A percentile compares a stretch with the other conserved stretches of the same genome.
Evolutionary conservation across 2,888 invertebrate species (phyloP).

Genomic region (Caenorhabditis angaria): DNA sequence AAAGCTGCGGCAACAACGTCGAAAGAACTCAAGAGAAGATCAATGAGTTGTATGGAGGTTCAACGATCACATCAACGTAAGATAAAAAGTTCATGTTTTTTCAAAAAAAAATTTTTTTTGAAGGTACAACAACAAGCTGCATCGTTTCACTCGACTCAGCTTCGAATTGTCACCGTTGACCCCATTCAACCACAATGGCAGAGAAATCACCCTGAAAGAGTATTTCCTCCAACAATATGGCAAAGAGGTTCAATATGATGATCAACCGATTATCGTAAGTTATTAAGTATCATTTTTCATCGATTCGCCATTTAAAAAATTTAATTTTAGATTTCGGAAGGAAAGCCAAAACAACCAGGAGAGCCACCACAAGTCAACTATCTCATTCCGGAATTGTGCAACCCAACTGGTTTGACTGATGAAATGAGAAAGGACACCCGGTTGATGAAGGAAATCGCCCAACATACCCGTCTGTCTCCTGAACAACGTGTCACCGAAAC

Average conservation of each 20-base stretch:
- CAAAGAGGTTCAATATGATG: constrained; percentile 80
- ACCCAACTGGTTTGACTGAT: constrained; percentile 87
- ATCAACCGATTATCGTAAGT: constrained; percentile 74
- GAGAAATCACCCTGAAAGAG: constrained; percentile 75
- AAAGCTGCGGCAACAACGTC: constrained; percentile 5
- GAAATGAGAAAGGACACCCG: constrained; percentile 83
- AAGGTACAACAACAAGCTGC: constrained; percentile 88
- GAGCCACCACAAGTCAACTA: constrained; percentile 71
- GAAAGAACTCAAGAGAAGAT: constrained; percentile 33
- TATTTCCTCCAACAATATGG: constrained; percentile 85
- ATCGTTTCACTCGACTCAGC: constrained; percentile 85
- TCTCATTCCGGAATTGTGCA: constrained; percentile 88
- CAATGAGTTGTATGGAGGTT: constrained; percentile 76
- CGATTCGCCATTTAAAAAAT: too few species aligned
- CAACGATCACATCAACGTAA: constrained; percentile 80
- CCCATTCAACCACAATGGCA: constrained; percentile 77
- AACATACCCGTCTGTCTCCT: constrained; percentile 84
- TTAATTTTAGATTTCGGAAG: constrained; percentile 47
- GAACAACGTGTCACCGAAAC: constrained; percentile 80
- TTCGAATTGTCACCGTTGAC: constrained; percentile 81
- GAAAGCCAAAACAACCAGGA: constrained; percentile 62
- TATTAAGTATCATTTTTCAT: too few species aligned
- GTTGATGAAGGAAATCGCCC: constrained; percentile 81
- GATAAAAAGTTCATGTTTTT: too few species aligned
- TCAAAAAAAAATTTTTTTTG: too few species aligned